Conservation (phyloP, 2,797 vertebrate species). For the Lagothrix lagotricha region DNA sequence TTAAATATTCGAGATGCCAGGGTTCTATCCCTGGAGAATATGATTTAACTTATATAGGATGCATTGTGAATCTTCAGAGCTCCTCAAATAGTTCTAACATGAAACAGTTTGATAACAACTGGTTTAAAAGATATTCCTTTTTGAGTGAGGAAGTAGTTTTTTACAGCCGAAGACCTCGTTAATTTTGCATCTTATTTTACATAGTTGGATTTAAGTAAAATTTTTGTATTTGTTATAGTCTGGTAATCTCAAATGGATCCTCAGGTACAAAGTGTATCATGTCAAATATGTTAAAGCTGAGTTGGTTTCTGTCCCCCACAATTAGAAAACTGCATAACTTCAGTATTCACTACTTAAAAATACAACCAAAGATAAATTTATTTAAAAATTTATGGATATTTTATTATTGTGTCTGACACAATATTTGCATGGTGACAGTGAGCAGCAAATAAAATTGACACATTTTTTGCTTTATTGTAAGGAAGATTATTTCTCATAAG, state of each 20-base stretch:
- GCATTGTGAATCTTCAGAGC: background rate
- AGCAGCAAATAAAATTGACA: background rate
- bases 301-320: background rate
- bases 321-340: background rate
- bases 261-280: background rate
- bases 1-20: background rate
- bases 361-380: background rate
- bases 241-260: background rate
- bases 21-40: background rate
- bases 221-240: background rate
- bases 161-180: background rate
- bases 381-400: background rate
- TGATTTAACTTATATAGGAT: background rate
- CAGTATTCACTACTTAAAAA: constrained; percentile 1
- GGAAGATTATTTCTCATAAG: background rate
- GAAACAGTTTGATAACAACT: background rate
- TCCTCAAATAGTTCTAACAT: background rate
- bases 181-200: background rate
- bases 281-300: background rate
- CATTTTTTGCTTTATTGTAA: background rate
- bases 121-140: background rate
- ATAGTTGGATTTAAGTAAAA: background rate
- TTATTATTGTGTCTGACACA: background rate
- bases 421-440: background rate
- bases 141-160: background rate